Evolutionary conservation across 2,888 invertebrate species (phyloP).

Genomic region (Drosophila pseudotalamancana): DNA sequence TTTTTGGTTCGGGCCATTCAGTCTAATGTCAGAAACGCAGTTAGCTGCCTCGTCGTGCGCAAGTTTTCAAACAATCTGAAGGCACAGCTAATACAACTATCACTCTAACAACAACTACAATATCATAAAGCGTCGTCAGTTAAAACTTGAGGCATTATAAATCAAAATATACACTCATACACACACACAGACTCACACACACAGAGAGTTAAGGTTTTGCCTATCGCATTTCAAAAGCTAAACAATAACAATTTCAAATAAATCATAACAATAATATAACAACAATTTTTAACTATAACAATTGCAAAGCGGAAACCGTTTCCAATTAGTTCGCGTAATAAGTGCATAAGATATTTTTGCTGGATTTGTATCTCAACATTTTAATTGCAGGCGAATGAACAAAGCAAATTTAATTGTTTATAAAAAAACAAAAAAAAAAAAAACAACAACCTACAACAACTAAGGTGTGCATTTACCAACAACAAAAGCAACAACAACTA

Average conservation of each 20-base stretch:
- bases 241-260: slow-evolving; percentile 37
- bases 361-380: slow-evolving; percentile 52
- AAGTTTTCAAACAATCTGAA: slow-evolving; percentile 62
- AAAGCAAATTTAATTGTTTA: slow-evolving; percentile 58
- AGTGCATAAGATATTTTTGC: slow-evolving; percentile 37
- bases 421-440: slow-evolving; percentile 20
- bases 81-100: slow-evolving; percentile 58
- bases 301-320: slow-evolving; percentile 48
- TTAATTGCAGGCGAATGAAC: slow-evolving; percentile 52
- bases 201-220: slow-evolving; percentile 12
- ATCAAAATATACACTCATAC: slow-evolving; percentile 41
- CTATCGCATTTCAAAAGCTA: slow-evolving; percentile 27
- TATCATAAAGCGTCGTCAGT: slow-evolving; percentile 50
- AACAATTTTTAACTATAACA: slow-evolving; percentile 24
- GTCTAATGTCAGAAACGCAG: slow-evolving; percentile 84
- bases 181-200: background rate
- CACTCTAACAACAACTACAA: slow-evolving; percentile 23
- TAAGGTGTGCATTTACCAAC: slow-evolving; percentile 52
- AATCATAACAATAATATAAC: slow-evolving; percentile 31
- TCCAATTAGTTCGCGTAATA: slow-evolving; percentile 54
- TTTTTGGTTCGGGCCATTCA: slow-evolving; percentile 73
- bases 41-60: slow-evolving; percentile 83
- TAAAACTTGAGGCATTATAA: slow-evolving; percentile 53
- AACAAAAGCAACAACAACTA: slow-evolving; percentile 17
- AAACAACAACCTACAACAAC: slow-evolving; percentile 32